phyloP scores from a whole-genome alignment of 2,888 invertebrate species.

The Sthenelais limicola region DNA sequence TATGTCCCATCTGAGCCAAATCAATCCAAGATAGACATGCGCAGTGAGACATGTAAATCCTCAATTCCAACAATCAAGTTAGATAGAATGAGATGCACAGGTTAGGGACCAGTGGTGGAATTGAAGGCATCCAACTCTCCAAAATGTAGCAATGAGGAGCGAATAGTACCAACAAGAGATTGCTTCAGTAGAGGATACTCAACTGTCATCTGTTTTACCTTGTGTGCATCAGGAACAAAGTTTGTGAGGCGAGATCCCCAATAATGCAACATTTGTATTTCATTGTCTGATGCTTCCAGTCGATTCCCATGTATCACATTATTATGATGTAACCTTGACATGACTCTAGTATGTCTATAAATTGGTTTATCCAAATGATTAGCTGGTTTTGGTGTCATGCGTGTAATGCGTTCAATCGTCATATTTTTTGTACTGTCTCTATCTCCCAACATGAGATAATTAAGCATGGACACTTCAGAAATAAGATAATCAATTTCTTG shows the following conservation, averaged over 20 bases:
- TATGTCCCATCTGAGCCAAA: too few species aligned
- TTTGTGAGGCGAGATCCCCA: slow-evolving; percentile 55
- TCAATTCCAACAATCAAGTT: too few species aligned
- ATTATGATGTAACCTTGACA: slow-evolving; percentile 45
- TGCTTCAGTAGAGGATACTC: slow-evolving; percentile 43
- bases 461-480: slow-evolving; percentile 49
- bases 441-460: slow-evolving; percentile 55
- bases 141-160: slow-evolving; percentile 46
- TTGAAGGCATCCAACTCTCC: slow-evolving; percentile 45
- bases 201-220: slow-evolving; percentile 48
- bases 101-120: slow-evolving; percentile 49
- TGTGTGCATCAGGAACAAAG: slow-evolving; percentile 54
- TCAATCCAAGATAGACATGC: too few species aligned
- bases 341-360: slow-evolving; percentile 47
- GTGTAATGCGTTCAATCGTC: slow-evolving; percentile 52
- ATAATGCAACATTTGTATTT: slow-evolving; percentile 54
- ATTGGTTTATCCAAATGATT: slow-evolving; percentile 53
- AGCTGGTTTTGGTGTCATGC: slow-evolving; percentile 50
- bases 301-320: slow-evolving; percentile 42
- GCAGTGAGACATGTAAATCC: too few species aligned
- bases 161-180: slow-evolving; percentile 35
- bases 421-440: slow-evolving; percentile 50
- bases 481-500: slow-evolving; percentile 31
- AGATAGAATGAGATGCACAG: too few species aligned
- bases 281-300: slow-evolving; percentile 33